These are phyloP conservation scores for Bombyx mandarina DNA, from an alignment of 1,140 invertebrate genomes.

Conservation along the genomic window DNA sequence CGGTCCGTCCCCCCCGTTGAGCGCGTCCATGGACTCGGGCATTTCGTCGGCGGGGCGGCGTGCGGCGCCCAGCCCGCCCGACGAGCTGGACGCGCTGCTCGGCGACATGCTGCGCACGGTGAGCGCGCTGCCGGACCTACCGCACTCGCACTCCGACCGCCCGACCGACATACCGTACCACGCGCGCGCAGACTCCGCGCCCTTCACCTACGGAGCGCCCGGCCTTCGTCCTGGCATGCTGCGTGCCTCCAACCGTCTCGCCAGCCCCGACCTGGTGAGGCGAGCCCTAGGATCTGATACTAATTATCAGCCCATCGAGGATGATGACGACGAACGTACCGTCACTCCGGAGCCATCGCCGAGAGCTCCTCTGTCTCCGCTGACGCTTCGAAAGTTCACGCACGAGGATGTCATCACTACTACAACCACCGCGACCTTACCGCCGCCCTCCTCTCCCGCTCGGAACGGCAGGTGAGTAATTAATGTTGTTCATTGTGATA, in stretches of 20 bases:
- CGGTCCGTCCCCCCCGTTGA: constrained; percentile 78
- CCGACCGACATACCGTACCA: constrained; percentile 82
- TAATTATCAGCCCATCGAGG: constrained; percentile 56
- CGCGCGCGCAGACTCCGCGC: constrained; percentile 83
- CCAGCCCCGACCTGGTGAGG: constrained; percentile 82
- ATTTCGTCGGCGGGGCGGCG: constrained; percentile 80
- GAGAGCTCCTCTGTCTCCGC: constrained; percentile 44
- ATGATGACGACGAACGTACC: constrained; percentile 68
- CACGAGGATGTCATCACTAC: constrained; percentile 58
- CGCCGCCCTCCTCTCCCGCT: constrained; percentile 26
- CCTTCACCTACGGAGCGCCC: constrained; percentile 84
- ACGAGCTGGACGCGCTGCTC: constrained; percentile 73
- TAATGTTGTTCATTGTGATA: neutral
- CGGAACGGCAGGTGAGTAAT: constrained; percentile 49
- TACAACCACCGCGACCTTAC: constrained; percentile 27
- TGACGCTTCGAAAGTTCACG: constrained; percentile 44
- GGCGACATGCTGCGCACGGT: constrained; percentile 87
- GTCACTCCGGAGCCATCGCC: constrained; percentile 39
- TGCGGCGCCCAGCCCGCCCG: constrained; percentile 63
- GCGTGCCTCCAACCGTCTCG: constrained; percentile 74
- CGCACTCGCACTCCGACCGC: constrained; percentile 49
- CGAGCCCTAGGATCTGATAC: constrained; percentile 71
- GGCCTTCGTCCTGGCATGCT: constrained; percentile 73
- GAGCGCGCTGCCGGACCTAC: constrained; percentile 81
- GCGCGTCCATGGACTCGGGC: constrained; percentile 87